A percentile compares a stretch with the other conserved stretches of the same genome.
phyloP scores from a whole-genome alignment of 2,113 vertebrate genomes.

The Pituophis catenifer region DNA sequence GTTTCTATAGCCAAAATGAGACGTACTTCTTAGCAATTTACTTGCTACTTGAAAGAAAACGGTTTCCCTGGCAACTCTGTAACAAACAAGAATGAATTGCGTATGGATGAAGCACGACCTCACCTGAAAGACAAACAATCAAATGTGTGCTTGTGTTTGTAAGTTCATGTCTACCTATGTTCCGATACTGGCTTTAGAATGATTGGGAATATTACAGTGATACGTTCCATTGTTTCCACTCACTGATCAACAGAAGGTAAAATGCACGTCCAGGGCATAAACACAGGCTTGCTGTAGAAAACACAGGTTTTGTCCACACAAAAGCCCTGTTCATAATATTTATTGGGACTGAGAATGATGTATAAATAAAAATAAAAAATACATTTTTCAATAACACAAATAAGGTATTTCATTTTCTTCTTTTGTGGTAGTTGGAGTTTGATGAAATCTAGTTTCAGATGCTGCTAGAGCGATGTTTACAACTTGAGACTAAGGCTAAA shows the following conservation, averaged over 20 bases:
- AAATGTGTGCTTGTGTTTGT: slow-evolving; percentile 1
- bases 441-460: not conserved
- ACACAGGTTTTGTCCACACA: no score
- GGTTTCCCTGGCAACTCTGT: slow-evolving; percentile 63
- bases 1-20: slow-evolving; percentile 58
- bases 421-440: not conserved
- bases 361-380: not conserved
- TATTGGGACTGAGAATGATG: not conserved
- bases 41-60: slow-evolving; percentile 62
- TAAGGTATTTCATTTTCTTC: not conserved
- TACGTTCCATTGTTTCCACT: slow-evolving; percentile 29
- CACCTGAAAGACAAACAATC: slow-evolving; percentile 53
- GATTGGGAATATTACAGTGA: slow-evolving; percentile 56
- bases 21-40: slow-evolving; percentile 58
- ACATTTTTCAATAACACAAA: not conserved
- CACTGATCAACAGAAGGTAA: slow-evolving; percentile 13
- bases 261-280: not conserved
- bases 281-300: not conserved
- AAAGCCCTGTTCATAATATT: not conserved
- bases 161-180: not conserved
- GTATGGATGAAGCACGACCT: slow-evolving; percentile 57
- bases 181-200: slow-evolving; percentile 49
- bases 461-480: not conserved
- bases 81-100: slow-evolving; percentile 61
- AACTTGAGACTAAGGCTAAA: not conserved